phyloP scores from a whole-genome alignment of 92 coral and sea anemone species.

The Isaurus tuberculatus region DNA sequence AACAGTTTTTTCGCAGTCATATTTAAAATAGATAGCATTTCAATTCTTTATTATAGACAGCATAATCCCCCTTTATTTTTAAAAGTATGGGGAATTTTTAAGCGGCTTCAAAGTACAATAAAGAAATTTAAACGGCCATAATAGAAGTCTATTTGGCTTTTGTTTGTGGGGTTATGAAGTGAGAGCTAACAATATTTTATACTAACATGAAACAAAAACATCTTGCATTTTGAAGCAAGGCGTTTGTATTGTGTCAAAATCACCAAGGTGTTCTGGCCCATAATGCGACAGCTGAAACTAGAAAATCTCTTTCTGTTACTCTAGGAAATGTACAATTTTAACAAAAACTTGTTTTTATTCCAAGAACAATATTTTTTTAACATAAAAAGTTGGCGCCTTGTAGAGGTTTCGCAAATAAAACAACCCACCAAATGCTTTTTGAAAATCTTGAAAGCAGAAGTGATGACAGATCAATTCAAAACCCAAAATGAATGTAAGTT shows the following conservation, averaged over 20 bases:
- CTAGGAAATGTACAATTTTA: not conserved
- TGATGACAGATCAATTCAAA: too few relatives aligned
- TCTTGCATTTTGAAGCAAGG: constrained; percentile 1
- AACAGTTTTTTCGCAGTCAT: constrained; percentile 18
- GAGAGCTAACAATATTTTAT: not conserved
- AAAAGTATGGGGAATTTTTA: not conserved
- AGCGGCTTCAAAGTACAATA: not conserved
- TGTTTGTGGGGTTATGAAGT: not conserved
- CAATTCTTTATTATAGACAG: not conserved
- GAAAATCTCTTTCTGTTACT: not conserved
- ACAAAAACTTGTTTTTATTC: not conserved
- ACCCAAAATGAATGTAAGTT: too few relatives aligned
- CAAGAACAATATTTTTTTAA: not conserved
- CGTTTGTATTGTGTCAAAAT: constrained; percentile 25
- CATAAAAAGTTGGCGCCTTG: not conserved
- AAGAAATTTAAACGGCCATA: constrained; percentile 17
- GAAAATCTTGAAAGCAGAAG: too few relatives aligned
- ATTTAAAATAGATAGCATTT: constrained; percentile 16
- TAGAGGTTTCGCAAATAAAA: too few relatives aligned
- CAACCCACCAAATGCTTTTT: too few relatives aligned
- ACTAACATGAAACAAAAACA: not conserved
- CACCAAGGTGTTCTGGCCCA: not conserved
- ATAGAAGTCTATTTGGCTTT: not conserved
- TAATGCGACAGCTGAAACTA: not conserved
- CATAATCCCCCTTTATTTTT: not conserved